Base-by-base conservation (phyloP, 2,113 vertebrate genomes). In the Arizona elegans region DNA sequence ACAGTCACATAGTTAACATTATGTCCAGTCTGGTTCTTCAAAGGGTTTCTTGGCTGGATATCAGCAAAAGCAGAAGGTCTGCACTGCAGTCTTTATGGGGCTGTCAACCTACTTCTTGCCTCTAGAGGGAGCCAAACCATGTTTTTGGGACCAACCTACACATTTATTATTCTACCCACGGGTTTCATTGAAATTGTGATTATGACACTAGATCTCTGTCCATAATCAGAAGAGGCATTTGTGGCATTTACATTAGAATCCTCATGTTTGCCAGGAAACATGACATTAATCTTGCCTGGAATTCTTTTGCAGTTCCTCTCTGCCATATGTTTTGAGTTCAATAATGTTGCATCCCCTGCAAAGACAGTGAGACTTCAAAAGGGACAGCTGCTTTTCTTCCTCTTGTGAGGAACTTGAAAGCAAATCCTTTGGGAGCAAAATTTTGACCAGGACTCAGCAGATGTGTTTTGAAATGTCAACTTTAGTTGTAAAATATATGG, bases 121-220 rank as follows among this genome's bases (percentile, higher is more conserved):
- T 59, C 88, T 59, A 93, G 92, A 86, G 75, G 88, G 88, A 81
- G 92, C 21, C 88, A 89, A 89, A 58, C 8, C 33, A 59, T 55
- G 15, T 90, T 33, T 24, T 89, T 43, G 85, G 0, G 15, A 88
- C 19, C 2, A 3, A 43, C n/a, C 17, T 7, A 59, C n/a, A 50
- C 5, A 33, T 55, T 54, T 15, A 43, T 54, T 70, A 24, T 17
- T 43, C 59, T 70, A 23, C 52, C 23, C 21, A 6, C 2, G 2
- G 56, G 24, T 58, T 89, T 89, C 29, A 15, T 5, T 81, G 8
- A 62, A 89, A 89, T 33, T 52, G 65, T n/a, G 33, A 85, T 89
- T 56, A 50, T 23, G 55, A 43, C 10, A 89, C 33, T 10, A 54
- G 33, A 85, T 85, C 38, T 89, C 38, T 92, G 52, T 17, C 21